These are phyloP conservation scores for Petaurus breviceps DNA, from an alignment of 2,113 vertebrate species.

Conservation along the genomic window DNA sequence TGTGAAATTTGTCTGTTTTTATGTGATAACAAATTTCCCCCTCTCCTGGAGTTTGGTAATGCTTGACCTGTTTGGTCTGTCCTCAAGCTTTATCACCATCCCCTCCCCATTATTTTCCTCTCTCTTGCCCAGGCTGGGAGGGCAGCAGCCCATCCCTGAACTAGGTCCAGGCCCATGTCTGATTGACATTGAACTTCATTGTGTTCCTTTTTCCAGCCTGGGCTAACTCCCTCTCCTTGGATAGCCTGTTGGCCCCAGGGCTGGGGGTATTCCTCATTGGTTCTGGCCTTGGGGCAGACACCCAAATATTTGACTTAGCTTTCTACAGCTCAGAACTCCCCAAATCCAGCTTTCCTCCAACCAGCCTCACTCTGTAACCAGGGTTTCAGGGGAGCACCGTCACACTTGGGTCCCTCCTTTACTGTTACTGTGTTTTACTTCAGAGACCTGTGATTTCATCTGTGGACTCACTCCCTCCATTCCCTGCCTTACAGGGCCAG, in stretches of 20 bases:
- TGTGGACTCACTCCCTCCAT: not conserved
- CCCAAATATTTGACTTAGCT: not conserved
- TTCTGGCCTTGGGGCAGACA: not conserved
- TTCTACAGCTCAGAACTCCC: not conserved
- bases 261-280: too few relatives aligned
- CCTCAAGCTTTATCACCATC: not conserved
- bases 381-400: not conserved
- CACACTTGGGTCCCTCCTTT: not conserved
- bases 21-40: not conserved
- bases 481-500: too few relatives aligned
- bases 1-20: not conserved
- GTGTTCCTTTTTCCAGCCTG: too few relatives aligned
- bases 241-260: not conserved
- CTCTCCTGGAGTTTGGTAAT: not conserved
- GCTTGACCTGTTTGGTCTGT: not conserved
- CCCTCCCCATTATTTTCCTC: not conserved
- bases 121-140: not conserved
- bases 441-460: not conserved
- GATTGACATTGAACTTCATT: not conserved
- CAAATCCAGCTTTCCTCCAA: not conserved
- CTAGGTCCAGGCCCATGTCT: too few relatives aligned
- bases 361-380: not conserved
- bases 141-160: too few relatives aligned
- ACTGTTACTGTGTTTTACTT: not conserved
- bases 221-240: not conserved